phyloP scores from a whole-genome alignment of 2,888 invertebrate genomes.

The Orthosia gothica region DNA sequence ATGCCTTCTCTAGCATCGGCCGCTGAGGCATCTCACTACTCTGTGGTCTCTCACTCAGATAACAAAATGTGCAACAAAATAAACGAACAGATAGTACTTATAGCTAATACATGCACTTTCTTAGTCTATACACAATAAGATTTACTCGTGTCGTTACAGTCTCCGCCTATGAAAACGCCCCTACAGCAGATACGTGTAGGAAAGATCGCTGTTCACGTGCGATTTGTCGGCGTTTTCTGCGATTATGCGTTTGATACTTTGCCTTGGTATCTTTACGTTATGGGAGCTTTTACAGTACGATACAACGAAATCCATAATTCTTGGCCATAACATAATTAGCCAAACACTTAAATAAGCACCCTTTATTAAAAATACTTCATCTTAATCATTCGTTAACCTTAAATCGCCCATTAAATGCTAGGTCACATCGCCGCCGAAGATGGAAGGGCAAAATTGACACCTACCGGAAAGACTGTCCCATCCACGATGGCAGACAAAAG shows the following conservation, averaged over 20 bases:
- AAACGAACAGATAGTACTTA: constrained; percentile 17
- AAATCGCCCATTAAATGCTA: no score
- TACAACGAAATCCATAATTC: no score
- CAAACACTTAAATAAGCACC: no score
- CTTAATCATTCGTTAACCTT: no score
- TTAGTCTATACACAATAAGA: constrained; percentile 72
- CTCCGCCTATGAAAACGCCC: constrained; percentile 72
- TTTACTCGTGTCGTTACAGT: constrained; percentile 74
- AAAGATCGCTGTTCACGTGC: constrained; percentile 53
- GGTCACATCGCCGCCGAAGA: no score
- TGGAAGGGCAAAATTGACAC: no score
- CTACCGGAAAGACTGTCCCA: no score
- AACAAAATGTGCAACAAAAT: constrained; percentile 34
- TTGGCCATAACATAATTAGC: no score
- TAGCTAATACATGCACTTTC: constrained; percentile 68
- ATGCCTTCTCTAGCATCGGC: neutral
- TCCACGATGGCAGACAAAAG: no score
- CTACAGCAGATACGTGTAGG: constrained; percentile 30
- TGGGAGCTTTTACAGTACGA: no score
- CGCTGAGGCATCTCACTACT: neutral
- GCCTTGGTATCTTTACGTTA: no score
- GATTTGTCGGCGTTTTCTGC: constrained; percentile 32
- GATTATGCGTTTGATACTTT: neutral
- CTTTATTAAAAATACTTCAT: no score
- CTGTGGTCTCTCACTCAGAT: constrained; percentile 32